Evolutionary conservation across 2,797 vertebrate species (phyloP).

Genomic region (Ataeniobius toweri): DNA sequence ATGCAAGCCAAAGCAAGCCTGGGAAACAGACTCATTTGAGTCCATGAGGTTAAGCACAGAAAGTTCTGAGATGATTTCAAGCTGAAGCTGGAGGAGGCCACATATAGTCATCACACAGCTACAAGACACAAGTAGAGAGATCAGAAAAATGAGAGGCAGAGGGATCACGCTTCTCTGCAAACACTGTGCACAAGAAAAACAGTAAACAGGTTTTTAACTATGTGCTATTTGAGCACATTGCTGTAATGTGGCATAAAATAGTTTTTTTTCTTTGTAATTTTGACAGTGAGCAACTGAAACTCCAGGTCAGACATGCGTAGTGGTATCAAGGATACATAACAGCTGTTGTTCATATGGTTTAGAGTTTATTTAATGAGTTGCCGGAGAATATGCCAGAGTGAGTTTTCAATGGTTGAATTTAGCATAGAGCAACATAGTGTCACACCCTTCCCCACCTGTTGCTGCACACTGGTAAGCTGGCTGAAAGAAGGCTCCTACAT

Average conservation of each 20-base stretch:
- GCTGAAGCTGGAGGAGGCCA: slow-evolving; percentile 32
- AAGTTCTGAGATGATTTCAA: slow-evolving; percentile 55
- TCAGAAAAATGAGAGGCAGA: slow-evolving; percentile 30
- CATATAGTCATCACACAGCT: slow-evolving; percentile 40
- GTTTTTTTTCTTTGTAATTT: neutral
- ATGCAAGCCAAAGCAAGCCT: slow-evolving; percentile 52
- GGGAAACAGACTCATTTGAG: slow-evolving; percentile 26
- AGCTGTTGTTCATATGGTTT: neutral
- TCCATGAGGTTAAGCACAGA: slow-evolving; percentile 58
- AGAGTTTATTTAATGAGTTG: neutral
- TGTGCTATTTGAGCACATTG: slow-evolving; percentile 18
- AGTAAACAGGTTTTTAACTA: slow-evolving; percentile 10
- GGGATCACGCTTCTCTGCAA: slow-evolving; percentile 39
- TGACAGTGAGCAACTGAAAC: neutral
- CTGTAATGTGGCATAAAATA: neutral
- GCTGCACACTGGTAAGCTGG: neutral
- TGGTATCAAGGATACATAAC: neutral
- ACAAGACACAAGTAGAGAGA: slow-evolving; percentile 44
- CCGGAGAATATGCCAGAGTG: neutral
- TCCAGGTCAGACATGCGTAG: neutral
- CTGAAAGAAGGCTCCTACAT: neutral
- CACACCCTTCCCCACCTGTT: neutral
- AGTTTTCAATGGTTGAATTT: neutral
- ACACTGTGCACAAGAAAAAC: slow-evolving; percentile 27
- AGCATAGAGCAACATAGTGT: neutral